phyloP scores from a whole-genome alignment of 2,888 invertebrate species.

The Alitta virens region DNA sequence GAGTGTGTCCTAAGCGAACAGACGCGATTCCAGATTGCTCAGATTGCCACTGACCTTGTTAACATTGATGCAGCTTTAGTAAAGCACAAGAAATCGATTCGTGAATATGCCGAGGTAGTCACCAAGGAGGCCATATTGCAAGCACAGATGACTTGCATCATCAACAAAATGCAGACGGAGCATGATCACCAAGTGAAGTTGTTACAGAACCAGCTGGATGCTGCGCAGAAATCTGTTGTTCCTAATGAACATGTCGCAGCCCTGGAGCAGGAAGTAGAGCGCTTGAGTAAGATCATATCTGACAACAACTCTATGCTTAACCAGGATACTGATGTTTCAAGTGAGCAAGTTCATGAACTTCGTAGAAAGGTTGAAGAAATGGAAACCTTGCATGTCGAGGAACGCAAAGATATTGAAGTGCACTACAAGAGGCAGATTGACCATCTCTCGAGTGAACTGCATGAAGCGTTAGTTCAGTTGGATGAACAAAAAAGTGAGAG shows the following conservation, averaged over 20 bases:
- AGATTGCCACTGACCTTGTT: constrained; percentile 15
- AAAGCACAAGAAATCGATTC: neutral
- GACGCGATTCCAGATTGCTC: constrained; percentile 7
- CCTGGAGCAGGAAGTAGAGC: constrained; percentile 14
- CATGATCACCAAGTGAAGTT: constrained; percentile 7
- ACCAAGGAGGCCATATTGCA: constrained; percentile 74
- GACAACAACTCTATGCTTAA: constrained; percentile 7
- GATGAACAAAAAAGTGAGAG: neutral
- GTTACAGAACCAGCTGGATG: constrained; percentile 2
- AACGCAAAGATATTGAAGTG: constrained; percentile 1
- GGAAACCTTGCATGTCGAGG: neutral
- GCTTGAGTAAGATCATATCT: constrained; percentile 4
- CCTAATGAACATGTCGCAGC: constrained; percentile 4
- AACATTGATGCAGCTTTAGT: constrained; percentile 11
- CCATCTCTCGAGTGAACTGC: neutral
- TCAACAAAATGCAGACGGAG: constrained; percentile 6
- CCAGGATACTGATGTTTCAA: neutral
- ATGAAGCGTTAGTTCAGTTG: neutral
- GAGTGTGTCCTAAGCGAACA: neutral
- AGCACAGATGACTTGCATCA: constrained; percentile 60
- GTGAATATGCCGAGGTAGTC: constrained; percentile 61
- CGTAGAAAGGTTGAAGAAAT: constrained; percentile 7
- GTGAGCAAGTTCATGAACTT: neutral
- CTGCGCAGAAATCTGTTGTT: neutral
- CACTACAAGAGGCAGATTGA: neutral